phyloP scores from a whole-genome alignment of 2,113 vertebrate genomes.

The Spilogale gracilis region DNA sequence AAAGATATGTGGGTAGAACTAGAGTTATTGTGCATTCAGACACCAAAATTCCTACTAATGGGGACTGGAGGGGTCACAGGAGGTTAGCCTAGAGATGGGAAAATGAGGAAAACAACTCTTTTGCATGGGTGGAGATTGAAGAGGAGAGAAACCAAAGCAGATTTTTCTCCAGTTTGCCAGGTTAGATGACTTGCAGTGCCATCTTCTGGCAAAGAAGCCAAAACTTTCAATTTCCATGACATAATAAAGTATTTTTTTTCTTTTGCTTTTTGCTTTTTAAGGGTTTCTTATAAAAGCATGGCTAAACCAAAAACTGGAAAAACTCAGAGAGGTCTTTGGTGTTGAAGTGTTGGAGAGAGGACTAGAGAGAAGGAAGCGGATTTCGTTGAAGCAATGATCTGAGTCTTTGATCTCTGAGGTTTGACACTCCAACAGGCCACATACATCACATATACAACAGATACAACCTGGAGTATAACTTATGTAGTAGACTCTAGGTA shows the following conservation, averaged over 20 bases:
- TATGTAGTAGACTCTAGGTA: neutral
- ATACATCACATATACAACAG: neutral
- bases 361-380: neutral
- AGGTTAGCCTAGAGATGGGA: neutral
- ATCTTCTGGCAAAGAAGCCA: conserved; percentile 70
- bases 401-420: neutral
- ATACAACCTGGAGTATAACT: neutral
- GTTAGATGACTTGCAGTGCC: conserved; percentile 50
- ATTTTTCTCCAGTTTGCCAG: neutral
- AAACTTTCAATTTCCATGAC: neutral
- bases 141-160: neutral
- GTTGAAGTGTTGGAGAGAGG: neutral
- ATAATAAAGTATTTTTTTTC: neutral
- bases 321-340: neutral
- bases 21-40: conserved; percentile 32
- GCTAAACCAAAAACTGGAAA: neutral
- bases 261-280: neutral
- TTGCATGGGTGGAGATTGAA: neutral
- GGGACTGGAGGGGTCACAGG: neutral
- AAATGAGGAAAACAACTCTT: neutral
- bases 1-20: neutral
- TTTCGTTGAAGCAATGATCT: neutral
- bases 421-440: neutral
- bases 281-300: neutral
- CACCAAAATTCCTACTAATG: conserved; percentile 45